phyloP scores from a whole-genome alignment of 2,797 vertebrate genomes.

The Microhierax caerulescens region DNA sequence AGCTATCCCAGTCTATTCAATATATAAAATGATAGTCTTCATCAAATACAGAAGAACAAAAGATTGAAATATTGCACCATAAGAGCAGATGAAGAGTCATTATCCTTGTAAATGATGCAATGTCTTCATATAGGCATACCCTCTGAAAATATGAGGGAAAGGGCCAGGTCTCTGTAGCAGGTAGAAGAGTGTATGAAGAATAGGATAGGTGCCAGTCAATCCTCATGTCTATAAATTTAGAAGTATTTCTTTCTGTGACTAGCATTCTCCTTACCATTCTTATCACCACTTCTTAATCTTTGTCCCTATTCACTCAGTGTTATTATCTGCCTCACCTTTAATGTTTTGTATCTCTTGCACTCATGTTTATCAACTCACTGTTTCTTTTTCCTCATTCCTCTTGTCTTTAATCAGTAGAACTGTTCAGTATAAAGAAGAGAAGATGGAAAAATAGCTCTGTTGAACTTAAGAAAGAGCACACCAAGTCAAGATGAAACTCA shows the following conservation, averaged over 20 bases:
- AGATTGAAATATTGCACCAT: not conserved
- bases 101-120: not conserved
- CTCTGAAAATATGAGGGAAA: not conserved
- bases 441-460: not conserved
- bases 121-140: not conserved
- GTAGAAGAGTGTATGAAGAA: not conserved
- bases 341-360: not conserved
- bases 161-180: fast-evolving
- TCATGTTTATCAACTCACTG: not conserved
- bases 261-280: not conserved
- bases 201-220: not conserved
- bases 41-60: not conserved
- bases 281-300: not conserved
- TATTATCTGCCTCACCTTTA: not conserved
- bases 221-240: not conserved
- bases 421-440: not conserved
- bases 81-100: not conserved
- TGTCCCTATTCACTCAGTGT: not conserved
- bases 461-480: not conserved
- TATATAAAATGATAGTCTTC: not conserved
- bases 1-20: not conserved
- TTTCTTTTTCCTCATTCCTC: not conserved
- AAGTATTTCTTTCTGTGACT: not conserved
- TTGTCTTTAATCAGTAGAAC: not conserved
- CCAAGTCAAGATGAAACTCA: not conserved